Conservation (phyloP, 2,113 vertebrate species). For the Bubalus kerabau region DNA sequence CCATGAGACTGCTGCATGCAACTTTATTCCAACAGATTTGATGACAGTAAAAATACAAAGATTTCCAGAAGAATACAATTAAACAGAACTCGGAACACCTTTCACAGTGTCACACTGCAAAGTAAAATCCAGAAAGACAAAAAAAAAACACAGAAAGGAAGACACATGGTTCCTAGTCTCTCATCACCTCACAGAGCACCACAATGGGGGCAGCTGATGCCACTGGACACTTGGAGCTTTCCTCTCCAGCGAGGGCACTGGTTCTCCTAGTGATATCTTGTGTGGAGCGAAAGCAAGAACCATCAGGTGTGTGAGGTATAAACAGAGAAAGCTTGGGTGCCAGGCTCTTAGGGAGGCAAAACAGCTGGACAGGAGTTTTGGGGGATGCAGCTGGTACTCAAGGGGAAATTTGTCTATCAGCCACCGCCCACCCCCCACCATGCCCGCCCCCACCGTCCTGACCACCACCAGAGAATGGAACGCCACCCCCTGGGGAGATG, state of each 20-base stretch:
- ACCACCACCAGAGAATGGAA: background rate
- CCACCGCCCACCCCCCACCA: accelerated
- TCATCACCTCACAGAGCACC: accelerated
- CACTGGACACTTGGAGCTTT: accelerated
- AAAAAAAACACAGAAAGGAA: background rate
- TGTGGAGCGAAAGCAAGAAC: background rate
- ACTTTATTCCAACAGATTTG: too few relatives aligned
- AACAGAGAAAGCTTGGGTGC: background rate
- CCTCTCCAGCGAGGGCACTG: background rate
- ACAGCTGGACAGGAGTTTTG: background rate
- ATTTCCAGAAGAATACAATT: background rate
- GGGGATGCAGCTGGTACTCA: accelerated
- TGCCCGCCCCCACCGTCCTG: background rate
- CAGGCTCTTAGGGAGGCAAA: background rate
- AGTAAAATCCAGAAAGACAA: background rate
- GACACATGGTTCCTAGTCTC: accelerated
- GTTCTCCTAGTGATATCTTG: background rate
- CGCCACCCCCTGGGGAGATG: too few relatives aligned
- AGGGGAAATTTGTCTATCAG: background rate
- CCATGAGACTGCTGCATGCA: accelerated
- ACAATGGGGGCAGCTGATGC: accelerated
- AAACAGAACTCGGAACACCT: background rate
- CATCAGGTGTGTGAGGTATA: accelerated
- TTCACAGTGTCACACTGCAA: background rate
- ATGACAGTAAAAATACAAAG: background rate